Evolutionary conservation across 2,113 vertebrate species (phyloP).

Genomic region (Daboia siamensis): DNA sequence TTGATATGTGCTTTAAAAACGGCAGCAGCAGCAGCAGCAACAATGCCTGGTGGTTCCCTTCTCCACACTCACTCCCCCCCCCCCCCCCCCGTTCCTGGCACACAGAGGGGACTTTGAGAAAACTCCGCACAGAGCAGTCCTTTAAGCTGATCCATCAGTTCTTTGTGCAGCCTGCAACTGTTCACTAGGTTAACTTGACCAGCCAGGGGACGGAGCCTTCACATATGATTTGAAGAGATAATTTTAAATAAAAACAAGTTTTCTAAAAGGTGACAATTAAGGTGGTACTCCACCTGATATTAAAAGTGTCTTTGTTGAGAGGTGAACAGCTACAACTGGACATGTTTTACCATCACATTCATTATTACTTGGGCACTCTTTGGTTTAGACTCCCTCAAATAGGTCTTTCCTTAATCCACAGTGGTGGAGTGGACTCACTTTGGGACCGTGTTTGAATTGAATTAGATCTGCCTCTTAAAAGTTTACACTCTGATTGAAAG

Average conservation of each 20-base stretch:
- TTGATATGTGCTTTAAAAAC: conserved; percentile 22
- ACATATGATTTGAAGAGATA: not conserved
- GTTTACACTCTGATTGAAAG: not conserved
- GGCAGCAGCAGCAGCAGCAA: conserved; percentile 1
- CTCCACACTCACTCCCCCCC: not conserved
- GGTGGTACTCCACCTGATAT: not conserved
- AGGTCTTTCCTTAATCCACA: not conserved
- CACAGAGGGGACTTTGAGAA: conserved; percentile 51
- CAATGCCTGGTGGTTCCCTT: not conserved
- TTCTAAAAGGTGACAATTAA: not conserved
- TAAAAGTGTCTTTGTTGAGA: not conserved
- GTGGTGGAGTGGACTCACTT: not conserved
- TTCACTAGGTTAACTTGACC: not conserved
- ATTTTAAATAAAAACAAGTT: not conserved
- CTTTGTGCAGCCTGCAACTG: conserved; percentile 14
- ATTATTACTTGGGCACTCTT: not conserved
- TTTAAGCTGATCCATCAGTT: conserved; percentile 18
- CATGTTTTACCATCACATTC: not conserved
- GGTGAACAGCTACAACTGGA: no score
- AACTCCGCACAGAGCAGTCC: conserved; percentile 29
- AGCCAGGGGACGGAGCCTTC: not conserved
- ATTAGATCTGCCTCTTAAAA: not conserved
- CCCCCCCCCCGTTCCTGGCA: conserved; percentile 49
- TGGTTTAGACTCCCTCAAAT: not conserved
- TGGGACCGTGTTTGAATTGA: not conserved